These are phyloP conservation scores for Epinephelus coioides DNA, from an alignment of 2,797 vertebrate species.

Conservation along the genomic window DNA sequence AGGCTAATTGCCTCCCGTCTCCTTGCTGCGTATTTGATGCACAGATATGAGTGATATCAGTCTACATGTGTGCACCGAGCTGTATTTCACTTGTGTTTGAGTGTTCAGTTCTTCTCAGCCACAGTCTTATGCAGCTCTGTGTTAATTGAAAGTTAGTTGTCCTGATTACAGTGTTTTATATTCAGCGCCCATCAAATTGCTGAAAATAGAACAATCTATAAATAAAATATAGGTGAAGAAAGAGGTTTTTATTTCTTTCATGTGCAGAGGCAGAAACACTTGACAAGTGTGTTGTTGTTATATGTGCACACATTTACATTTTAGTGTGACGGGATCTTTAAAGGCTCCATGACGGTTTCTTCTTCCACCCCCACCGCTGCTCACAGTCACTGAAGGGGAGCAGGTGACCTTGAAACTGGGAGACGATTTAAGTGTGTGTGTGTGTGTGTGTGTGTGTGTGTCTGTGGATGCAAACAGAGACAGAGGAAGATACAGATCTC, in stretches of 20 bases:
- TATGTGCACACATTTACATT: slow-evolving; percentile 28
- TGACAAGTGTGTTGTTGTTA: slow-evolving; percentile 3
- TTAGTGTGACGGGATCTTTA: not conserved
- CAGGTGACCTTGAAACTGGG: slow-evolving; percentile 67
- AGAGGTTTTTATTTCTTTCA: not conserved
- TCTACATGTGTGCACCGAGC: not conserved
- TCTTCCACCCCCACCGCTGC: not conserved
- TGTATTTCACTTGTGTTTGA: not conserved
- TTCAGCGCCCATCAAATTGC: slow-evolving; percentile 20
- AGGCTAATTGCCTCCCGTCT: no score
- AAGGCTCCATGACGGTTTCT: slow-evolving; percentile 12
- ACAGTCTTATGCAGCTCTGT: not conserved
- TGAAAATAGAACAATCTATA: slow-evolving; percentile 41
- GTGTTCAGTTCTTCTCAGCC: not conserved
- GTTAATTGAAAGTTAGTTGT: not conserved
- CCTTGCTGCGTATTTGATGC: no score
- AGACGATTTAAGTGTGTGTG: slow-evolving; percentile 34
- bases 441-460: slow-evolving; percentile 25
- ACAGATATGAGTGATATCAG: no score
- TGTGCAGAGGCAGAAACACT: slow-evolving; percentile 19
- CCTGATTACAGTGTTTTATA: not conserved
- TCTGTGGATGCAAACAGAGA: slow-evolving; percentile 5
- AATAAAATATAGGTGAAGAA: slow-evolving; percentile 25
- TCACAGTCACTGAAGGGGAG: not conserved
- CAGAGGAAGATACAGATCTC: slow-evolving; percentile 55